phyloP scores from a whole-genome alignment of 2,113 vertebrate species.

The Maccullochella peelii region DNA sequence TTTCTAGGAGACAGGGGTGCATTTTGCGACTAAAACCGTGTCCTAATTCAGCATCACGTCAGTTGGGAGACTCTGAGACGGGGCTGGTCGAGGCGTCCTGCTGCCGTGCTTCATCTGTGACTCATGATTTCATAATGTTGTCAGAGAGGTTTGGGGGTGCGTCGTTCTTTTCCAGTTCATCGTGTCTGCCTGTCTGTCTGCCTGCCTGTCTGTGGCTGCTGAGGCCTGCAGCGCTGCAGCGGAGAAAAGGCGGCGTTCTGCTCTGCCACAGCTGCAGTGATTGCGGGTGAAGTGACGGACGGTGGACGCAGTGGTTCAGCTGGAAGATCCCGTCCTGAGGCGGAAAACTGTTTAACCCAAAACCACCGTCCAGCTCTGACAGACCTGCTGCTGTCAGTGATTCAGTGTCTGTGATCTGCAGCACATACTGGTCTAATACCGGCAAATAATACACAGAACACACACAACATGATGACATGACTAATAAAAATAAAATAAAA shows the following conservation, averaged over 20 bases:
- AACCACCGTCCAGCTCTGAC: background rate
- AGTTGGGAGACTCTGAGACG: too few species aligned
- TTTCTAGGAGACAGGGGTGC: too few species aligned
- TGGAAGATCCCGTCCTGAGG: background rate
- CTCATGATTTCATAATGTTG: background rate
- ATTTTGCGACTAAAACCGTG: background rate
- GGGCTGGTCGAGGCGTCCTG: too few species aligned
- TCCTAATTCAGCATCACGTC: background rate
- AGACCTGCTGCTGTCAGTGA: background rate
- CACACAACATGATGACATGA: too few species aligned
- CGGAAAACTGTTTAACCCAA: background rate
- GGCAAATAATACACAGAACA: too few species aligned
- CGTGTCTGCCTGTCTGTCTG: too few species aligned
- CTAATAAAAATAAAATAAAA: too few species aligned
- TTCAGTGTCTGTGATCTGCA: background rate
- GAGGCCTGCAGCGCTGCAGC: background rate
- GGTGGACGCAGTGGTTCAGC: conserved; percentile 8
- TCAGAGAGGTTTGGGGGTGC: background rate
- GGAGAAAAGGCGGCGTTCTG: conserved; percentile 9
- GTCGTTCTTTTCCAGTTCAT: background rate
- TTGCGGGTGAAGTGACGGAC: background rate
- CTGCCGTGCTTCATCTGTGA: background rate
- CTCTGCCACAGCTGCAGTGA: background rate
- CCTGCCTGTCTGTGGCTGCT: background rate
- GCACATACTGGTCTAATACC: too few species aligned